Evolutionary conservation across 2,797 vertebrate species (phyloP).

Genomic region (Lateolabrax maculatus): DNA sequence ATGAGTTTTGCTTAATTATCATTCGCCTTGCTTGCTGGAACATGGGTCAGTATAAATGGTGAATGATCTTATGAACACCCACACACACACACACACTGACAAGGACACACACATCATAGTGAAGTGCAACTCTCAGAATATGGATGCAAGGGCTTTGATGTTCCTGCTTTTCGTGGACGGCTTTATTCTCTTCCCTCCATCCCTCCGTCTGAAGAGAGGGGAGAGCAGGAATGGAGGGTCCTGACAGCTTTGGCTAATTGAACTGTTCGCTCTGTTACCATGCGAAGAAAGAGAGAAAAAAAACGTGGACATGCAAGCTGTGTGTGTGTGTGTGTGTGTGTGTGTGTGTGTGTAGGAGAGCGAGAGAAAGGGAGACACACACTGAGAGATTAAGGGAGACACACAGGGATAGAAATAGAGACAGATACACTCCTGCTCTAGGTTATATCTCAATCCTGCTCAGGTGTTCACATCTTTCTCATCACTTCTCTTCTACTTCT

Average conservation of each 20-base stretch:
- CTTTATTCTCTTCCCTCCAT: slow-evolving; percentile 60
- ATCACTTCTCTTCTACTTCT: slow-evolving; percentile 29
- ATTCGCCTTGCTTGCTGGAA: slow-evolving; percentile 38
- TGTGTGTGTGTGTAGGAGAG: slow-evolving; percentile 18
- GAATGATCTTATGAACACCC: slow-evolving; percentile 52
- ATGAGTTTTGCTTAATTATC: slow-evolving; percentile 51
- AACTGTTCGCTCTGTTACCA: slow-evolving; percentile 60
- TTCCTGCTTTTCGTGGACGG: slow-evolving; percentile 54
- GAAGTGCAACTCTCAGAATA: slow-evolving; percentile 46
- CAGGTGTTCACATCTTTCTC: slow-evolving; percentile 57
- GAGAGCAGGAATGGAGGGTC: slow-evolving; percentile 33
- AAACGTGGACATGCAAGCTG: slow-evolving; percentile 15
- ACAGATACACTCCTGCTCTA: slow-evolving; percentile 39
- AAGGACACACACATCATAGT: slow-evolving; percentile 31
- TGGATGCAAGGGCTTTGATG: slow-evolving; percentile 74
- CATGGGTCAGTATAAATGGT: slow-evolving; percentile 54
- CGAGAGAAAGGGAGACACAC: neutral
- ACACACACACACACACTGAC: slow-evolving; percentile 22
- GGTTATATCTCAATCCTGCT: slow-evolving; percentile 51
- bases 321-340: slow-evolving; percentile 41
- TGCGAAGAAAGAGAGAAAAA: slow-evolving; percentile 14
- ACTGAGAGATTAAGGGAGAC: slow-evolving; percentile 40
- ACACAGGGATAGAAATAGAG: slow-evolving; percentile 45
- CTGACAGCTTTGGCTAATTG: slow-evolving; percentile 69
- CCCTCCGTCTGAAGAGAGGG: slow-evolving; percentile 47